A percentile compares a stretch with the other conserved stretches of the same genome.
phyloP scores from a whole-genome alignment of 35 echinoderm and acorn worm species.

The Anneissia japonica region DNA sequence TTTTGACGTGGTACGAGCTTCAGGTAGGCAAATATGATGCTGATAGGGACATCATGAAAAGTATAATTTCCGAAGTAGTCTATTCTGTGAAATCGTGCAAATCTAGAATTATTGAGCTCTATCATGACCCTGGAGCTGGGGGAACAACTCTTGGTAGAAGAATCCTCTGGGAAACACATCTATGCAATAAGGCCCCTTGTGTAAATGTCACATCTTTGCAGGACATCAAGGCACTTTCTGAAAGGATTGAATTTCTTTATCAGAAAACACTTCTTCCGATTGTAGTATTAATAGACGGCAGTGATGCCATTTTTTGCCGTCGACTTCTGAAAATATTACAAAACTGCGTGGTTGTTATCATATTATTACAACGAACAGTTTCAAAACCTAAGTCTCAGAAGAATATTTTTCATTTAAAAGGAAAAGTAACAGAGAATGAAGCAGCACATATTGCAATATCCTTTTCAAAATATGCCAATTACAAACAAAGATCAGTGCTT shows the following conservation, averaged over 20 bases:
- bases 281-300: constrained; percentile 29
- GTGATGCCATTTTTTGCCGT: constrained; percentile 1
- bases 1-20: constrained; percentile 21
- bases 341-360: constrained; percentile 12
- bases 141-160: constrained; percentile 38
- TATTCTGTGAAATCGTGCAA: neutral
- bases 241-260: constrained; percentile 23
- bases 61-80: neutral
- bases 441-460: neutral
- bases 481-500: neutral
- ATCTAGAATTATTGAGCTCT: constrained; percentile 23
- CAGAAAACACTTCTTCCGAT: constrained; percentile 18
- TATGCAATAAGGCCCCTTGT: neutral
- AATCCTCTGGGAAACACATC: constrained; percentile 40
- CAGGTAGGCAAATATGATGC: constrained; percentile 14
- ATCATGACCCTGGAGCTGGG: constrained; percentile 32
- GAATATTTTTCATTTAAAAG: constrained; percentile 3
- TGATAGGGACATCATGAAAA: neutral
- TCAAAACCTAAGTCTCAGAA: neutral
- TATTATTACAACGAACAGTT: constrained; percentile 10
- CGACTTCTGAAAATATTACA: constrained; percentile 12
- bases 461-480: neutral
- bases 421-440: constrained; percentile 16
- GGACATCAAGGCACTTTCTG: neutral
- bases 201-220: neutral